These are phyloP conservation scores for Heterohyrax brucei DNA, from an alignment of 2,797 vertebrate genomes.

Conservation along the genomic window DNA sequence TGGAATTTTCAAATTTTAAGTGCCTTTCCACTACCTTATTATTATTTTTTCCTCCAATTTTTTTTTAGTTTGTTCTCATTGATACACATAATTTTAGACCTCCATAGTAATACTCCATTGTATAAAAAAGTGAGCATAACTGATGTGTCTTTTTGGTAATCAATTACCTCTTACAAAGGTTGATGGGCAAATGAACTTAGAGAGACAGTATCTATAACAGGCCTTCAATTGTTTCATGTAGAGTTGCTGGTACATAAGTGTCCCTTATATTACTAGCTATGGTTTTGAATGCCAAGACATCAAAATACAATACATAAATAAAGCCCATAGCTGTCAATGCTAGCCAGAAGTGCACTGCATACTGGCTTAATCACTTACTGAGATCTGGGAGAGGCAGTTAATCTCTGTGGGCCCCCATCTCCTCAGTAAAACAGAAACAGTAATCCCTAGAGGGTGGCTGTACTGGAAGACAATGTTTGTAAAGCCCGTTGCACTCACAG, in stretches of 20 bases:
- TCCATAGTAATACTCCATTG: conserved; percentile 11
- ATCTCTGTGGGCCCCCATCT: not conserved
- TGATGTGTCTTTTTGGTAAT: not conserved
- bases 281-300: not conserved
- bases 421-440: not conserved
- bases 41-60: conserved; percentile 10
- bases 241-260: not conserved
- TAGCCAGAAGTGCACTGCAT: not conserved
- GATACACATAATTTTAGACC: conserved; percentile 22
- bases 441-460: not conserved
- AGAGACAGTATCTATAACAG: not conserved
- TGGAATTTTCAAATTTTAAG: conserved; percentile 60
- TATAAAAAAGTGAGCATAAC: conserved; percentile 38
- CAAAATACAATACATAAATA: not conserved
- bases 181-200: not conserved
- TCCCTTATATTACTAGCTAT: not conserved
- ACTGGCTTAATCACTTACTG: not conserved
- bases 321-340: not conserved
- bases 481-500: not conserved
- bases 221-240: not conserved
- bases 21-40: not conserved
- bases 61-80: conserved; percentile 31
- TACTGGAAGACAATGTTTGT: not conserved
- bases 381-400: not conserved
- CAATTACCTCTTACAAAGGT: not conserved